Percentiles rank a stretch among this genome's conserved stretches.
Evolutionary conservation across 2,888 invertebrate species (phyloP).

Genomic region (Eupsilia transversa): DNA sequence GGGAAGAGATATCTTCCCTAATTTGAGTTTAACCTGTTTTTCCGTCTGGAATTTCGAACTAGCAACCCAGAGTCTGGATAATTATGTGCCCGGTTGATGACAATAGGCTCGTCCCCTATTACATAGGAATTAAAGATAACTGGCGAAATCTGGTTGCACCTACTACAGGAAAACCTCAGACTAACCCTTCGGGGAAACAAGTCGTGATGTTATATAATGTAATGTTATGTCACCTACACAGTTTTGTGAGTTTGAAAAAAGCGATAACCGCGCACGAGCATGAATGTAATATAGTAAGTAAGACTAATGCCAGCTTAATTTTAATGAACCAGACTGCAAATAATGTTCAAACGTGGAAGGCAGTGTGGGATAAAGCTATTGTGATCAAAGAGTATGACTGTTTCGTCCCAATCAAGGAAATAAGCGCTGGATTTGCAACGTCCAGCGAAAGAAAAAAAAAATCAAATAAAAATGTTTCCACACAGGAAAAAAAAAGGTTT

Average conservation of each 20-base stretch:
- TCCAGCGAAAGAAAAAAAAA: background rate
- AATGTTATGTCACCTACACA: background rate
- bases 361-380: background rate
- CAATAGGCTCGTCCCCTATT: too few species aligned
- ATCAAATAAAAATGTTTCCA: background rate
- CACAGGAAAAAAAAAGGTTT: background rate
- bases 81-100: too few species aligned
- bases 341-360: background rate
- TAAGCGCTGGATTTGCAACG: background rate
- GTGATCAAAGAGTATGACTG: background rate
- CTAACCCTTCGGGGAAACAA: too few species aligned
- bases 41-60: too few species aligned
- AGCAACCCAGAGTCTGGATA: too few species aligned
- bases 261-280: conserved; percentile 5
- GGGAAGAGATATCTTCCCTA: too few species aligned
- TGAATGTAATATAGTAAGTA: conserved; percentile 10
- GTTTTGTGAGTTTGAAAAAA: conserved; percentile 11
- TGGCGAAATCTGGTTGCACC: too few species aligned
- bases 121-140: too few species aligned
- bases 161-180: too few species aligned
- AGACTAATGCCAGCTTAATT: conserved; percentile 15
- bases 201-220: too few species aligned
- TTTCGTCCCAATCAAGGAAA: background rate
- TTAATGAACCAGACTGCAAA: background rate
- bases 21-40: too few species aligned